Base-by-base conservation (phyloP, 2,888 invertebrate genomes). In the Mimachlamys varia region DNA sequence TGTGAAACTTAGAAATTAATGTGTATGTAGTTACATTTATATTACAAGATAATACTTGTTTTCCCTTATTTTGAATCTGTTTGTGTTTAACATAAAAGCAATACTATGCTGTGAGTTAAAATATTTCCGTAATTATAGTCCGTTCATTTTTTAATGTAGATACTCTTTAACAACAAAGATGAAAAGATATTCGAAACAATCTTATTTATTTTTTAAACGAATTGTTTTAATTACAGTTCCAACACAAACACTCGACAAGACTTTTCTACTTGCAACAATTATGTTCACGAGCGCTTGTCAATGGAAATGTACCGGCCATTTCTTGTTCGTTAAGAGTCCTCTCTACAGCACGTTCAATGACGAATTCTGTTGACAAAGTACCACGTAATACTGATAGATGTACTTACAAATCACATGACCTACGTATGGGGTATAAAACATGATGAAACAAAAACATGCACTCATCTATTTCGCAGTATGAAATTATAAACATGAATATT, bases 251-350 rank as follows among this genome's bases (percentile, higher is more conserved):
- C 58, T 10, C n/a, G 33, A 76, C 33, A 76, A 76, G 33, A 27
- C 76, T 27, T 62, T 33, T 76, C 76, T 33, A 27, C 33, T 76
- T 7, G 33, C 76, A 76, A 15, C 33, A 12, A 33, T 33, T 27
- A 76, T 33, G 27, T 27, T 33, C 27, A 33, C n/a, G n/a, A n/a
- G n/a, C n/a, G n/a, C 27, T 33, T 7, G 76, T 33, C 76, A 76
- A 76, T 33, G 27, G 76, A 76, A 76, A 76, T 76, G 76, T 76
- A 76, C 76, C 76, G 33, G 76, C 76, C 76, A 76, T 76, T 76
- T 76, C 13, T 22, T 76, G 76, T 76, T 17, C 27, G 33, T 13
- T 76, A 13, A 33, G 33, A 27, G 76, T 76, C 13, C 27, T 33
- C 12, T 33, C n/a, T 15, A 33, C 17, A 10, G 33, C 76, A 33